phyloP scores from a whole-genome alignment of 2,113 vertebrate species.

The Tetrao urogallus region DNA sequence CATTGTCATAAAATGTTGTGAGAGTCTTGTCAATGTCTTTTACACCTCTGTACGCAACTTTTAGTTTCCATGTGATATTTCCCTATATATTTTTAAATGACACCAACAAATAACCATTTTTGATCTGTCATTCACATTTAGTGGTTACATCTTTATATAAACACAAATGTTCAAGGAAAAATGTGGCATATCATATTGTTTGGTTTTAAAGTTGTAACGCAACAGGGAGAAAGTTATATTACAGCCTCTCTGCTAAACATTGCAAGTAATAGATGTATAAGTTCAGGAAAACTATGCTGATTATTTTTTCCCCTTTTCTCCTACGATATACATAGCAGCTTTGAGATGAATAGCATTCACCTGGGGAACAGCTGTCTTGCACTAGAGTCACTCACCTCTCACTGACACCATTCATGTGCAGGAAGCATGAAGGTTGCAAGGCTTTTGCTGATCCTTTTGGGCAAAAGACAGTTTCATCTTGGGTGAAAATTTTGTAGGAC shows the following conservation, averaged over 20 bases:
- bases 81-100: not conserved
- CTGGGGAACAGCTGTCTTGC: not conserved
- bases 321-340: not conserved
- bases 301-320: not conserved
- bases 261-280: not conserved
- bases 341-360: not conserved
- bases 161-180: not conserved
- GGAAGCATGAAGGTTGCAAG: not conserved
- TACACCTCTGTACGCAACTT: accelerated
- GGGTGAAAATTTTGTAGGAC: not conserved
- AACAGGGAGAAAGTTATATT: not conserved
- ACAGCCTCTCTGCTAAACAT: not conserved
- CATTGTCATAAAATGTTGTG: not conserved
- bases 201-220: not conserved
- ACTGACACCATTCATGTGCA: not conserved
- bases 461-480: not conserved
- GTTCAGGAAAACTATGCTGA: not conserved
- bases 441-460: not conserved
- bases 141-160: not conserved
- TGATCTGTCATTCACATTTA: not conserved
- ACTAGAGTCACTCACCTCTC: not conserved
- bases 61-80: not conserved
- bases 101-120: not conserved
- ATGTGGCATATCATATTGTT: not conserved
- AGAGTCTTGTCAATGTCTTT: not conserved